Conservation (phyloP, 2,888 invertebrate species). For the Nemotelus pantherinus region DNA sequence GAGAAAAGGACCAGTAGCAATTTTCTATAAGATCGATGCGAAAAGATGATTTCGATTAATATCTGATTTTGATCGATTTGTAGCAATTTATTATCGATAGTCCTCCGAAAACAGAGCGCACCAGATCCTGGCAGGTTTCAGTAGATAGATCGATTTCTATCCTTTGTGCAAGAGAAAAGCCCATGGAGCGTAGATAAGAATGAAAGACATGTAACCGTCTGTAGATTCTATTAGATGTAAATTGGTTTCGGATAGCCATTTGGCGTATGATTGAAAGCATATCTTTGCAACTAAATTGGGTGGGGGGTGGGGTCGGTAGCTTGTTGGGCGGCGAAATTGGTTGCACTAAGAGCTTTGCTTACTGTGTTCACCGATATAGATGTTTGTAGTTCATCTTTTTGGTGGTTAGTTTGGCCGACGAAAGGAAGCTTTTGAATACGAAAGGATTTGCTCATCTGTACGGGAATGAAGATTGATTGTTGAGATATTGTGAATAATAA, state of each 20-base stretch:
- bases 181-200: too few relatives aligned
- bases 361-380: too few relatives aligned
- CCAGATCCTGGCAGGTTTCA: too few relatives aligned
- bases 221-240: slow-evolving; percentile 32
- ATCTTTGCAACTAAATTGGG: neutral
- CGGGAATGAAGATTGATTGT: slow-evolving; percentile 7
- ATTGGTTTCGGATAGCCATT: slow-evolving; percentile 38
- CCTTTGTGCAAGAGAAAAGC: too few relatives aligned
- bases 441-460: too few relatives aligned
- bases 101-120: neutral
- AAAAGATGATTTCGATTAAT: slow-evolving; percentile 38
- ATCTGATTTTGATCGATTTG: slow-evolving; percentile 40
- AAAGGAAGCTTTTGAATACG: too few relatives aligned
- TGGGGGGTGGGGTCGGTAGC: neutral
- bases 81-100: slow-evolving; percentile 34
- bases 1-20: slow-evolving; percentile 1
- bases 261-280: slow-evolving; percentile 33
- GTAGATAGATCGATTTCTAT: too few relatives aligned
- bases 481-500: neutral
- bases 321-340: neutral
- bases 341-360: neutral
- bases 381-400: too few relatives aligned
- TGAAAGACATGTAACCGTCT: too few relatives aligned
- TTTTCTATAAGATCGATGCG: slow-evolving; percentile 15
- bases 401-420: too few relatives aligned